Evolutionary conservation across 2,888 invertebrate genomes (phyloP).

Genomic region (Epinotia bilunana): DNA sequence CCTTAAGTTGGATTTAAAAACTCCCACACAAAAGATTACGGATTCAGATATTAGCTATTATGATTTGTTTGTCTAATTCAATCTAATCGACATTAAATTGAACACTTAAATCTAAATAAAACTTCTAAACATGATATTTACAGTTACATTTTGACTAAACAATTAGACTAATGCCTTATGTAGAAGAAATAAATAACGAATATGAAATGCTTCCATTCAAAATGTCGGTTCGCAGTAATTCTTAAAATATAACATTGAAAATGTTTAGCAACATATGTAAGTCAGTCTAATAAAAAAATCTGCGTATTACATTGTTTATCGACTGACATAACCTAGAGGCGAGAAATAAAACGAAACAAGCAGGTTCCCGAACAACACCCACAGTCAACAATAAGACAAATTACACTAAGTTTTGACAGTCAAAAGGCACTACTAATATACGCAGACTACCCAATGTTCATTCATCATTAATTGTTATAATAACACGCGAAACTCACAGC

Average conservation of each 20-base stretch:
- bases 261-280: slow-evolving; percentile 73
- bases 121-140: slow-evolving; percentile 82
- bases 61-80: slow-evolving; percentile 71
- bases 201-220: slow-evolving; percentile 81
- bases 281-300: slow-evolving; percentile 75
- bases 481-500: slow-evolving; percentile 60
- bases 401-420: slow-evolving; percentile 69
- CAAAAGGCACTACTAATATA: slow-evolving; percentile 75
- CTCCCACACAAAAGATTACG: slow-evolving; percentile 65
- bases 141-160: slow-evolving; percentile 81
- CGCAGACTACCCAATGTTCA: slow-evolving; percentile 63
- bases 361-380: slow-evolving; percentile 24
- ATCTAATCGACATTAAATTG: slow-evolving; percentile 80
- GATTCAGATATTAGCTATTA: slow-evolving; percentile 61
- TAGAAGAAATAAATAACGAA: slow-evolving; percentile 83
- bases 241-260: slow-evolving; percentile 74
- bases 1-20: slow-evolving; percentile 76
- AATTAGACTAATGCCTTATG: slow-evolving; percentile 80
- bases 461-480: slow-evolving; percentile 77
- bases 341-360: slow-evolving; percentile 46
- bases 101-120: slow-evolving; percentile 82
- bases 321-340: slow-evolving; percentile 67
- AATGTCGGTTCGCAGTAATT: slow-evolving; percentile 74
- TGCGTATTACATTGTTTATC: slow-evolving; percentile 70
- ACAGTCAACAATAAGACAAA: slow-evolving; percentile 32